Conservation (phyloP, 2,113 vertebrate species). For the Hemicordylus capensis region DNA sequence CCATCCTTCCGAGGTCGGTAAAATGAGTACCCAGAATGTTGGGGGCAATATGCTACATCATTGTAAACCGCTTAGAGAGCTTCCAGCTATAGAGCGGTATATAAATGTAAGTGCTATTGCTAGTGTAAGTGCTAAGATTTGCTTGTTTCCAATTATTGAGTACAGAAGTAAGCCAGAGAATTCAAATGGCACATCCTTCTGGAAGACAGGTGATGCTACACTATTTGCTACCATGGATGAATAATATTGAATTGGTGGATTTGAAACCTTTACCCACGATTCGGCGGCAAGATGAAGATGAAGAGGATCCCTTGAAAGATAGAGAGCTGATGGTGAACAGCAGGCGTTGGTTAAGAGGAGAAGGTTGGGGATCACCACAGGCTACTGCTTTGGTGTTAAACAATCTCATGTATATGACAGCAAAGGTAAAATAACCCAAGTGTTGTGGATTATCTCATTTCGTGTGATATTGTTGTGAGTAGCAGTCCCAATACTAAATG, state of each 20-base stretch:
- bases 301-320: conserved; percentile 86
- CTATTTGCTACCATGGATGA: conserved; percentile 98
- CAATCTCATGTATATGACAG: conserved; percentile 99
- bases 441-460: not conserved
- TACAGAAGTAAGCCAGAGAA: conserved; percentile 96
- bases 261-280: conserved; percentile 85
- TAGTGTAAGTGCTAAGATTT: too few species aligned
- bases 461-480: not conserved
- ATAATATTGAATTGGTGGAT: conserved; percentile 96
- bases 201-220: conserved; percentile 97
- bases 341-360: conserved; percentile 92
- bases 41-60: too few species aligned
- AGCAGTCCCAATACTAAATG: not conserved
- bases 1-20: too few species aligned
- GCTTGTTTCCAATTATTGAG: conserved; percentile 20
- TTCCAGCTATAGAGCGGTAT: too few species aligned
- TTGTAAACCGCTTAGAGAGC: too few species aligned
- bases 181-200: conserved; percentile 94
- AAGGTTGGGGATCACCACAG: conserved; percentile 97
- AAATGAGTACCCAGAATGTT: too few species aligned
- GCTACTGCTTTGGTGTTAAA: conserved; percentile 98
- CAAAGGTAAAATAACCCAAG: conserved; percentile 83
- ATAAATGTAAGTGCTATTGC: too few species aligned
- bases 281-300: conserved; percentile 86
- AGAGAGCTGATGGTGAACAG: conserved; percentile 95